These are phyloP conservation scores for Chaetophractus vellerosus DNA, from an alignment of 2,797 vertebrate species.

Conservation along the genomic window DNA sequence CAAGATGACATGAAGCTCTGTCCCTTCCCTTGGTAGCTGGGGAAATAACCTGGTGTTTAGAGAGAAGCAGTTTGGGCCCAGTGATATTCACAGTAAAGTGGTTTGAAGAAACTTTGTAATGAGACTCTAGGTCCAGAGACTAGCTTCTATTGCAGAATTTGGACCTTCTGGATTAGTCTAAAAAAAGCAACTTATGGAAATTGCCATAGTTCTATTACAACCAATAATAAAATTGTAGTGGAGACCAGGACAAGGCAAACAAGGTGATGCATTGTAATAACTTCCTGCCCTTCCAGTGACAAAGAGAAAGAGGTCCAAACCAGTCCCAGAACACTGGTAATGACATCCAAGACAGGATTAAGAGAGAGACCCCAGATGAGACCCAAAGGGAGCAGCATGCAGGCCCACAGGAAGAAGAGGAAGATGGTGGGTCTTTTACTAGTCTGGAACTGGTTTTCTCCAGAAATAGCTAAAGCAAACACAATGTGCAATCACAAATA, in stretches of 20 bases:
- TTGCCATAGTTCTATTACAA: neutral
- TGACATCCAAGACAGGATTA: neutral
- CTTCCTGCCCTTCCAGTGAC: neutral
- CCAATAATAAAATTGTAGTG: neutral
- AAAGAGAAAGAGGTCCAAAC: neutral
- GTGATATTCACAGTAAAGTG: neutral
- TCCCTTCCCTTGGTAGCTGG: neutral
- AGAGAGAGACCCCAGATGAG: neutral
- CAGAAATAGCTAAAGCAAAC: neutral
- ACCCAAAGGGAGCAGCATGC: too few relatives aligned
- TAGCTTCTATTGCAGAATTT: neutral
- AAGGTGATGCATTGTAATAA: neutral
- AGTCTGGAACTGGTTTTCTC: neutral
- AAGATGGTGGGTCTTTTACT: neutral
- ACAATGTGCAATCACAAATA: neutral
- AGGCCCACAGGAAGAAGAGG: neutral
- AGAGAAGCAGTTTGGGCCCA: neutral
- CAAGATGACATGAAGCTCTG: neutral
- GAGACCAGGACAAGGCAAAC: neutral
- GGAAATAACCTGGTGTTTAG: neutral
- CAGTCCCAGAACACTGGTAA: neutral
- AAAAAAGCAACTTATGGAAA: neutral
- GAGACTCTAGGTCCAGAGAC: neutral
- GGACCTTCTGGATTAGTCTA: neutral
- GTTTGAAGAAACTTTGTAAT: neutral